phyloP scores from a whole-genome alignment of 1,140 invertebrate genomes.

The Latrodectus geometricus region DNA sequence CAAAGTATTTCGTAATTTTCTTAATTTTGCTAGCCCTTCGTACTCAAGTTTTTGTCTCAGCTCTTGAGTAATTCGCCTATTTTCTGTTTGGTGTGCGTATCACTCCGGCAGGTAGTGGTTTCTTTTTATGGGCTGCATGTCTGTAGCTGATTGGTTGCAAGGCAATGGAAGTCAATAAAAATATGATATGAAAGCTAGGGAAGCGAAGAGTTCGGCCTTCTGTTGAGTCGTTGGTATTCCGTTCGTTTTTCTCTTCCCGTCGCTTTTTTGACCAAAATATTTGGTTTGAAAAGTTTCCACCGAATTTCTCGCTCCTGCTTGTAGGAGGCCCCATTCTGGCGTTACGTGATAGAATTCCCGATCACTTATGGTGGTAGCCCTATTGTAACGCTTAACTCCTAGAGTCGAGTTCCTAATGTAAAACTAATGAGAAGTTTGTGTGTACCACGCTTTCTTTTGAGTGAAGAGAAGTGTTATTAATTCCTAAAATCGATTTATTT shows the following conservation, averaged over 20 bases:
- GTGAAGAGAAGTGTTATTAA: no score
- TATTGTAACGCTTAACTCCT: no score
- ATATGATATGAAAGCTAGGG: slow-evolving; percentile 31
- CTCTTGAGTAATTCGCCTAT: background rate
- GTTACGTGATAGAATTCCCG: slow-evolving; percentile 37
- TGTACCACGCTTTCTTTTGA: no score
- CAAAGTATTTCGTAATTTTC: background rate
- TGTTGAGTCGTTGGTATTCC: slow-evolving; percentile 39
- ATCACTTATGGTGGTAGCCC: background rate
- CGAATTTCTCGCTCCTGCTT: background rate
- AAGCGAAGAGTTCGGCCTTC: slow-evolving; percentile 2
- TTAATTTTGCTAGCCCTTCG: background rate
- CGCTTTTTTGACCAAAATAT: slow-evolving; percentile 26
- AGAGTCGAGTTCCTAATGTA: no score
- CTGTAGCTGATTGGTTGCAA: slow-evolving; percentile 44
- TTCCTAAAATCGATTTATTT: no score
- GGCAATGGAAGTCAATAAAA: slow-evolving; percentile 54
- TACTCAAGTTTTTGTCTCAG: no score
- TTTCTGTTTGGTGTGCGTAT: slow-evolving; percentile 22
- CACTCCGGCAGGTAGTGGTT: slow-evolving; percentile 50
- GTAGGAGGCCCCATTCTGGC: slow-evolving; percentile 6
- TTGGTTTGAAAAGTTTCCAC: slow-evolving; percentile 50
- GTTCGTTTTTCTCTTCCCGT: background rate
- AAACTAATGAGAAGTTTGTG: no score
- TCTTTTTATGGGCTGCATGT: slow-evolving; percentile 3